Evolutionary conservation across 2,113 vertebrate genomes (phyloP), one percentile per base, ranked within the genome.

Genomic region (Scatophagus argus): DNA sequence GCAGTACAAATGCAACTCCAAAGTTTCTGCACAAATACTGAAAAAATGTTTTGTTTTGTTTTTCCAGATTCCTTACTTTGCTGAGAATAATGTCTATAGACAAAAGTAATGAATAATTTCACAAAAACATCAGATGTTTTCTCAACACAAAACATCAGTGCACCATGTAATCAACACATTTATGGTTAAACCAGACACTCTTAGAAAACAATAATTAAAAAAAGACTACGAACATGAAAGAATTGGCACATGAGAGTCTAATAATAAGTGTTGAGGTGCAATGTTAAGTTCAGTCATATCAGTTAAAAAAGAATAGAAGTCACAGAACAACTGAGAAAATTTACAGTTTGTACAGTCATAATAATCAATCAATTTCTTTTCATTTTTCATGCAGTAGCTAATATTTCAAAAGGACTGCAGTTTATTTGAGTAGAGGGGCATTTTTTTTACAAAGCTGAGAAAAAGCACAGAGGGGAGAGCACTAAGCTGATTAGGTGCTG

Each of bases 401-500:
- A 55, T 25, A 73, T 67, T 36, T 39, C 49, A 68, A 27, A 46
- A 69, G 55, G 29, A 21, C 44, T 60, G 29, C 7, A 19, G 55
- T 73, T 21, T 36, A 19, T 64, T 49, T 58, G 23, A 11, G 43
- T 23, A 19, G 25, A 44, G n/a, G 54, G 17, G 44, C 32, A 43
- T 59, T 38, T 65, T 74, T 76, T 61, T 63, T 64, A 84, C 72
- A 79, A 79, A 76, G 66, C 61, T 0, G 17, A 60, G 68, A 66
- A 65, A 79, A 71, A 67, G 63, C 52, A 58, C 38, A 32, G 41
- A 70, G 36, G 19, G 43, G 73, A 78, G 67, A 52, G 49, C 49
- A 54, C 68, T 81, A 87, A 90, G 77, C 85, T 73, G 85, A 87
- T 90, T 87, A 89, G 65, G 72, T 80, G 81, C 70, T 39, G 63